Conservation (phyloP, 2,888 invertebrate species). For the Pachycephus smyrnensis region DNA sequence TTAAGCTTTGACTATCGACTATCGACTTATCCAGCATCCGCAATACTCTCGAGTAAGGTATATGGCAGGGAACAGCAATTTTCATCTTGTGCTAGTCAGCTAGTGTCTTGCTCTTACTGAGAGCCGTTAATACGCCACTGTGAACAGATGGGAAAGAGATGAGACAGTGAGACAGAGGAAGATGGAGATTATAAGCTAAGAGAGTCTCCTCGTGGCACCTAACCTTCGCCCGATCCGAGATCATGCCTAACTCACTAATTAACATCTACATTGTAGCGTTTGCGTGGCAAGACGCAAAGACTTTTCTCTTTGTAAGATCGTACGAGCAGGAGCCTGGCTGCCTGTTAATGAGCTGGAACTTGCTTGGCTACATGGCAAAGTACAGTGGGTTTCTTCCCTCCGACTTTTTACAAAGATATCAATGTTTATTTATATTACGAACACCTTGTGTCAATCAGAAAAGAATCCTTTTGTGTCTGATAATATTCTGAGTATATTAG, state of each 20-base stretch:
- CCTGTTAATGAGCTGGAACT: slow-evolving; percentile 2
- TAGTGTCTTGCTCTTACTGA: neutral
- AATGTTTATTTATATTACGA: neutral
- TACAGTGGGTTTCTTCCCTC: neutral
- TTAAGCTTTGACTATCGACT: neutral
- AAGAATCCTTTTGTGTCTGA: neutral
- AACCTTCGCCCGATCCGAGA: slow-evolving; percentile 5
- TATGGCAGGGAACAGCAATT: neutral
- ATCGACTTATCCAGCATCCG: neutral
- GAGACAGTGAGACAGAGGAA: neutral
- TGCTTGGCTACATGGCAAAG: neutral
- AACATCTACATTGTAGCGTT: slow-evolving; percentile 28
- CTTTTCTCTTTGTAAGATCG: neutral
- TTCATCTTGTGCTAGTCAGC: neutral
- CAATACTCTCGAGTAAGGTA: neutral
- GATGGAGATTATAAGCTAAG: neutral
- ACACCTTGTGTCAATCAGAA: neutral
- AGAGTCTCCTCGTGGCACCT: neutral
- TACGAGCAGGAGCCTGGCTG: neutral
- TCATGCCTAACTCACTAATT: slow-evolving; percentile 27
- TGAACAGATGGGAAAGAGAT: neutral
- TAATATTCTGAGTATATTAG: neutral
- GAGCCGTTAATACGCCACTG: neutral
- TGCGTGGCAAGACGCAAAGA: slow-evolving; percentile 12
- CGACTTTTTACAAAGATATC: neutral